These are phyloP conservation scores for Phasianus colchicus DNA, from an alignment of 2,113 vertebrate species.

Conservation along the genomic window DNA sequence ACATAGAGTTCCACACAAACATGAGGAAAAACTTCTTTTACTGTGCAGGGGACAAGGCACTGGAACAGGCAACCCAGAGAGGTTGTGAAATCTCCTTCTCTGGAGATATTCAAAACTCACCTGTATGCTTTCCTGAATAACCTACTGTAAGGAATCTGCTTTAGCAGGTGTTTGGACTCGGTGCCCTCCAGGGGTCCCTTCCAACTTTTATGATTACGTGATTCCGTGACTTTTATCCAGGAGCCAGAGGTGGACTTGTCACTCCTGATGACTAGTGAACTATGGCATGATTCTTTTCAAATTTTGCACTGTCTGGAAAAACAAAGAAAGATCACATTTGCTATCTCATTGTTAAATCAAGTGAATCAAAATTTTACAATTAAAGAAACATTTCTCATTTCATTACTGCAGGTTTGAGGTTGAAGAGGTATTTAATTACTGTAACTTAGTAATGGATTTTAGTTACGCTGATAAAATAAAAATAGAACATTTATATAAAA, in stretches of 20 bases:
- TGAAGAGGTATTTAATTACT: conserved; percentile 5
- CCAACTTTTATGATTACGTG: too few relatives aligned
- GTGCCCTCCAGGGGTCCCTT: too few relatives aligned
- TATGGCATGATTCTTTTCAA: not conserved
- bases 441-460: not conserved
- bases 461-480: conserved; percentile 23
- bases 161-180: too few relatives aligned
- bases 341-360: conserved; percentile 10
- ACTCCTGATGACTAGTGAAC: not conserved
- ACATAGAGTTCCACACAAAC: too few relatives aligned
- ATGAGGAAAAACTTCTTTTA: too few relatives aligned
- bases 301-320: not conserved
- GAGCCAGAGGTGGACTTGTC: not conserved
- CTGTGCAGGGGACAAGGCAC: too few relatives aligned
- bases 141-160: too few relatives aligned
- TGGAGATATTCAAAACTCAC: too few relatives aligned
- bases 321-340: not conserved
- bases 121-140: too few relatives aligned
- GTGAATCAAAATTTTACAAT: not conserved
- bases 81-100: too few relatives aligned
- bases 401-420: not conserved
- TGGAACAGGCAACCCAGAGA: too few relatives aligned
- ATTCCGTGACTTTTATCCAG: not conserved
- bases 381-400: not conserved
- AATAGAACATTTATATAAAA: not conserved